Evolutionary conservation across 2,888 invertebrate genomes (phyloP).

Genomic region (Ophion ellenae): DNA sequence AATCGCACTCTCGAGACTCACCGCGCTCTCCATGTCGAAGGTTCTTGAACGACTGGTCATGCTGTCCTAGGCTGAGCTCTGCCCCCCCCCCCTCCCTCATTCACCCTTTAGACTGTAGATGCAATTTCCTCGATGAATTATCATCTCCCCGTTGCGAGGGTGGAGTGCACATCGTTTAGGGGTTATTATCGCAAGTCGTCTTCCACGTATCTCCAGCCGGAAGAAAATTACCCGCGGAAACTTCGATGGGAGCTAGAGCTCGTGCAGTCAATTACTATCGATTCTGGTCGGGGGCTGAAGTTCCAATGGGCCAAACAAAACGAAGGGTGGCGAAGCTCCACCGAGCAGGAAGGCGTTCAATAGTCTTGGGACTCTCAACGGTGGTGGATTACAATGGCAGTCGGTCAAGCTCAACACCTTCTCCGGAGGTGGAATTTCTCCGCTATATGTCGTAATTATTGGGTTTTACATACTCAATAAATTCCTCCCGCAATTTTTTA

Average conservation of each 20-base stretch:
- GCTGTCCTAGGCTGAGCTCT: not conserved
- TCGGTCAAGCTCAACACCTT: not conserved
- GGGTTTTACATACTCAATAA: not conserved
- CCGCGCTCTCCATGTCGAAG: not conserved
- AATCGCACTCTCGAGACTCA: constrained; percentile 59
- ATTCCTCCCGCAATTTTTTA: not conserved
- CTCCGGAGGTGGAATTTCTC: not conserved
- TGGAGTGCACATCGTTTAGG: too few relatives aligned
- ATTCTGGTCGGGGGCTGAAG: not conserved
- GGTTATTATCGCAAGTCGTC: not conserved
- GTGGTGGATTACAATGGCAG: not conserved
- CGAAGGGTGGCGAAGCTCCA: not conserved
- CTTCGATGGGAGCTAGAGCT: not conserved
- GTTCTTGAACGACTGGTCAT: constrained; percentile 4
- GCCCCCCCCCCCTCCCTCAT: not conserved
- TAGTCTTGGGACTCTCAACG: not conserved
- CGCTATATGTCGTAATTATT: not conserved
- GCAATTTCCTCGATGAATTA: not conserved
- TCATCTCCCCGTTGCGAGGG: too few relatives aligned
- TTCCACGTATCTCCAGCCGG: not conserved
- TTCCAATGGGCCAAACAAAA: not conserved
- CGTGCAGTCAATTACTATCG: not conserved
- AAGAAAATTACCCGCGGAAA: not conserved
- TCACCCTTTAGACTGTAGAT: not conserved
- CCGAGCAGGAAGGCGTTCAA: not conserved